Conservation (phyloP, 2,888 invertebrate species). For the Phragmatobia fuliginosa region DNA sequence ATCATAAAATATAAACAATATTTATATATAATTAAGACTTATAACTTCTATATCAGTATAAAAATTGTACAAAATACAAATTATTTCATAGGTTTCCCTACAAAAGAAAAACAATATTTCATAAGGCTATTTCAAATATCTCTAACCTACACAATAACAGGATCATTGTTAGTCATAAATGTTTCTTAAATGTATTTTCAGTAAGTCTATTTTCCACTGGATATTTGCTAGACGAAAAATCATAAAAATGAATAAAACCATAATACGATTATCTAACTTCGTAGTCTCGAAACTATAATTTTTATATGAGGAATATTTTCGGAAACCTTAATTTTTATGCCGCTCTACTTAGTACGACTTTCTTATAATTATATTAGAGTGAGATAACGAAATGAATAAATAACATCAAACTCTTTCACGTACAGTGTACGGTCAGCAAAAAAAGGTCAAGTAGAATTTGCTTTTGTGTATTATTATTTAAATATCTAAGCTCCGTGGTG, state of each 20-base stretch:
- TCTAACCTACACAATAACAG: too few relatives aligned
- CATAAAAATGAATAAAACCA: not conserved
- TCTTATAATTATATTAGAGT: slow-evolving; percentile 44
- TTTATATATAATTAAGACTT: not conserved
- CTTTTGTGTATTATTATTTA: not conserved
- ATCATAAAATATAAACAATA: not conserved
- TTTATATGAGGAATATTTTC: not conserved
- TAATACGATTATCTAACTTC: not conserved
- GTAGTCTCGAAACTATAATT: not conserved
- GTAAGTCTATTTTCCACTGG: not conserved
- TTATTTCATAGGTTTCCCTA: too few relatives aligned
- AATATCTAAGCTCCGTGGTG: not conserved
- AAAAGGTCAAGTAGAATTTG: slow-evolving; percentile 20
- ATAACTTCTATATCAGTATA: not conserved
- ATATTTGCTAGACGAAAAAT: not conserved
- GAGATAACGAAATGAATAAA: slow-evolving; percentile 52
- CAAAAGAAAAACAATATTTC: too few relatives aligned
- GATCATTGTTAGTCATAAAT: not conserved
- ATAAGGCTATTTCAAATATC: not conserved
- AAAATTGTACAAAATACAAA: too few relatives aligned
- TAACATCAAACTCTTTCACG: slow-evolving; percentile 56
- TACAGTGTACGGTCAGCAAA: slow-evolving; percentile 49
- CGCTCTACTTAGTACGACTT: slow-evolving; percentile 26
- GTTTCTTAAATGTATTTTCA: not conserved
- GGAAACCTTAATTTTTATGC: slow-evolving; percentile 16